These are phyloP conservation scores for Eurytoma californica DNA, from an alignment of 2,888 invertebrate genomes.

Conservation along the genomic window DNA sequence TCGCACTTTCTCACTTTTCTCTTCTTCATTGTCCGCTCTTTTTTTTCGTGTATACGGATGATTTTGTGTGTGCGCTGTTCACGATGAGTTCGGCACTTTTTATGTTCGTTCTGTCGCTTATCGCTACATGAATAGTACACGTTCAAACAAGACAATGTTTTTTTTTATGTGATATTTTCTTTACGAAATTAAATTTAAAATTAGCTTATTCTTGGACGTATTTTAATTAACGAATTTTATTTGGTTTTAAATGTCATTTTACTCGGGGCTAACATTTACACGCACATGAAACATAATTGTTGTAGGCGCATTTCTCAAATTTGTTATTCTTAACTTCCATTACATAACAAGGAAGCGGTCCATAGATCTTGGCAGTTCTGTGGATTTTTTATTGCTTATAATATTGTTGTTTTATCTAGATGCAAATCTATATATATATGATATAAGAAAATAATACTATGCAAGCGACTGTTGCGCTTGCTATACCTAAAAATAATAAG, in stretches of 20 bases:
- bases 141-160: no score
- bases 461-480: constrained; percentile 30
- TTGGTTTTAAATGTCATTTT: no score
- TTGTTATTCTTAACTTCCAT: constrained; percentile 17
- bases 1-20: not conserved
- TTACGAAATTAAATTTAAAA: no score
- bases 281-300: constrained; percentile 17
- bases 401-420: constrained; percentile 27
- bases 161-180: no score
- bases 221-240: no score
- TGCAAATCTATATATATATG: not conserved
- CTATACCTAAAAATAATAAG: constrained; percentile 6
- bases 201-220: no score
- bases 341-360: constrained; percentile 33
- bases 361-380: constrained; percentile 34
- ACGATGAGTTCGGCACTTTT: no score
- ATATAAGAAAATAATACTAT: not conserved
- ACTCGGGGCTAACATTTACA: not conserved
- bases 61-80: no score
- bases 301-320: constrained; percentile 27
- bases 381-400: constrained; percentile 35
- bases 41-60: not conserved
- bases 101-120: no score
- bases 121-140: no score
- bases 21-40: not conserved